These are phyloP conservation scores for Steinernema khuongi DNA, from an alignment of 1,140 invertebrate species.

Conservation along the genomic window DNA sequence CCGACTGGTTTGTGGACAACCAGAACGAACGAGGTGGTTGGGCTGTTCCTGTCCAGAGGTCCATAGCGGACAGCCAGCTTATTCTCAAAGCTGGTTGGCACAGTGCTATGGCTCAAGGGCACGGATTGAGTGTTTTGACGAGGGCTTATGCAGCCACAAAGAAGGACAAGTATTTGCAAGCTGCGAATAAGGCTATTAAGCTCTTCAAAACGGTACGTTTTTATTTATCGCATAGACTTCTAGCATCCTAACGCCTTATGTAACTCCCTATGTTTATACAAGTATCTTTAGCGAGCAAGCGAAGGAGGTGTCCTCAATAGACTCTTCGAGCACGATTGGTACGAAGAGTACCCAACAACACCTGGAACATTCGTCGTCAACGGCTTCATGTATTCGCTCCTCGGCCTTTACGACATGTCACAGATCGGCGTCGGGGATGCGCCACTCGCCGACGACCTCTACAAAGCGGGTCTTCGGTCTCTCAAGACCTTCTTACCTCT, in stretches of 20 bases:
- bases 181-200: constrained; percentile 73
- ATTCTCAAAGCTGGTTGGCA: constrained; percentile 82
- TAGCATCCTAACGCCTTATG: constrained; percentile 12
- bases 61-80: constrained; percentile 66
- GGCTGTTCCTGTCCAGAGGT: constrained; percentile 76
- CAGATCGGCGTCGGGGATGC: constrained; percentile 20
- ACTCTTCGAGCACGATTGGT: constrained; percentile 71
- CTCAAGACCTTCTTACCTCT: constrained; percentile 81
- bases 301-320: constrained; percentile 73
- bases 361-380: constrained; percentile 92
- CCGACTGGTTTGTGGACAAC: constrained; percentile 82
- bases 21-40: constrained; percentile 82
- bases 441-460: constrained; percentile 45
- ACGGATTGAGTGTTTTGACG: constrained; percentile 84
- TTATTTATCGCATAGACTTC: no score
- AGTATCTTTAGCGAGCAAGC: constrained; percentile 41
- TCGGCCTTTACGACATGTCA: constrained; percentile 84
- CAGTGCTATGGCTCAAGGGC: constrained; percentile 89
- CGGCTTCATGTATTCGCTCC: constrained; percentile 93
- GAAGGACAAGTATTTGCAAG: constrained; percentile 71
- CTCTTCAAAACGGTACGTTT: constrained; percentile 71
- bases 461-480: constrained; percentile 61
- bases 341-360: constrained; percentile 94
- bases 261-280: no score
- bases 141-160: constrained; percentile 78